Base-by-base conservation (phyloP, 2,888 invertebrate species). In the Unio pictorum region DNA sequence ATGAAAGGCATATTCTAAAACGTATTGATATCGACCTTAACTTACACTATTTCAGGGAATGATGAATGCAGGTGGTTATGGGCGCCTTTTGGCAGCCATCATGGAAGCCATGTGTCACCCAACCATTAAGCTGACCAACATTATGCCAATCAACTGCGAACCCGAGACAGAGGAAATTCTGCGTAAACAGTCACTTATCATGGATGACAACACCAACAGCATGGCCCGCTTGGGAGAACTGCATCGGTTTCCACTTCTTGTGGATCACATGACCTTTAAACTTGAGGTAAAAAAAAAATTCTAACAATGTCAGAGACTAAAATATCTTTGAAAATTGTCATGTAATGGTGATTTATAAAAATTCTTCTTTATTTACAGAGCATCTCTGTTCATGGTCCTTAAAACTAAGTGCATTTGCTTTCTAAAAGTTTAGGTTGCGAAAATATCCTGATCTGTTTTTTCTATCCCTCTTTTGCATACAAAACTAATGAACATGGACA, bases 41-140 rank as follows among this genome's bases (percentile, higher is more conserved):
- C 15, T 45, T 45, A 45, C 45, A 45, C 45, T 45, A 11, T 45
- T 45, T 45, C 45, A 45, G 45, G 45, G 45, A 23, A 83, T 84
- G 78, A 74, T 82, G 61, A 86, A 86, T 71, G 82, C 85, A 18
- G 81, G 83, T 61, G 89, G 89, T 5, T 85, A 88, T 83, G 93
- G 93, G 82, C 92, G 94, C 67, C 90, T 95, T 3, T 88, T 95
- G 66, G 94, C 95, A 75, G 94, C 97, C 0, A 94, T 96, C 4
- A 92, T 96, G 74, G 95, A 96, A 61, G 95, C 97, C 0, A 91
- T 98, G 76, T 96, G 96, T 85, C 94, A 94, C 61, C 94, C 95
- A 0, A 93, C 93, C 3, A 93, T 95, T 26, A 93, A 94, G 73
- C 90, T 95, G 55, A 92, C 94, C 55, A 93, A 93, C 71, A 94